phyloP scores from a whole-genome alignment of 2,797 vertebrate species.

The Takifugu rubripes region DNA sequence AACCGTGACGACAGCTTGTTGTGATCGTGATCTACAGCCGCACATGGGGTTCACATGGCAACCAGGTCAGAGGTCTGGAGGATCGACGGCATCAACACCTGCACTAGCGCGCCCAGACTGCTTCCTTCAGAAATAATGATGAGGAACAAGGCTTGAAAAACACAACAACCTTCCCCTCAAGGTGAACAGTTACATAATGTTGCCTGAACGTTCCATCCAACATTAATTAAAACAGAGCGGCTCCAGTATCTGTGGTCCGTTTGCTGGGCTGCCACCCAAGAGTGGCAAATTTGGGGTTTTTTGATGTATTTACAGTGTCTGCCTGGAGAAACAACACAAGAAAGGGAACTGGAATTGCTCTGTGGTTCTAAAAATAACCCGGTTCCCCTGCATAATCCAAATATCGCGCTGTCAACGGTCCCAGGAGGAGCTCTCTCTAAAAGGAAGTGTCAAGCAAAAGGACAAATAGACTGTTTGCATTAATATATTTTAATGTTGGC shows the following conservation, averaged over 20 bases:
- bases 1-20: no score
- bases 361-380: slow-evolving; percentile 6
- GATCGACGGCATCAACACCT: not conserved
- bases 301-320: not conserved
- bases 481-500: not conserved
- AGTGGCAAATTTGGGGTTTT: not conserved
- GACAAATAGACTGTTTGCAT: slow-evolving; percentile 1
- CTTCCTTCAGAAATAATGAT: not conserved
- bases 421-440: not conserved
- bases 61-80: no score
- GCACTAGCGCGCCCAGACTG: no score
- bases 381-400: slow-evolving; percentile 16
- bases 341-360: slow-evolving; percentile 12
- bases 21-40: no score
- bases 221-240: slow-evolving; percentile 7
- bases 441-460: no score
- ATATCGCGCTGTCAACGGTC: slow-evolving; percentile 5
- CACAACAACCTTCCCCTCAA: slow-evolving; percentile 11
- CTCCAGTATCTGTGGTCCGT: not conserved
- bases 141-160: slow-evolving; percentile 2
- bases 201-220: slow-evolving; percentile 11
- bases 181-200: slow-evolving; percentile 24
- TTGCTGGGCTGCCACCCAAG: not conserved
- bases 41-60: no score
- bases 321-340: not conserved